phyloP scores from a whole-genome alignment of 2,797 vertebrate genomes.

The Acipenser ruthenus region DNA sequence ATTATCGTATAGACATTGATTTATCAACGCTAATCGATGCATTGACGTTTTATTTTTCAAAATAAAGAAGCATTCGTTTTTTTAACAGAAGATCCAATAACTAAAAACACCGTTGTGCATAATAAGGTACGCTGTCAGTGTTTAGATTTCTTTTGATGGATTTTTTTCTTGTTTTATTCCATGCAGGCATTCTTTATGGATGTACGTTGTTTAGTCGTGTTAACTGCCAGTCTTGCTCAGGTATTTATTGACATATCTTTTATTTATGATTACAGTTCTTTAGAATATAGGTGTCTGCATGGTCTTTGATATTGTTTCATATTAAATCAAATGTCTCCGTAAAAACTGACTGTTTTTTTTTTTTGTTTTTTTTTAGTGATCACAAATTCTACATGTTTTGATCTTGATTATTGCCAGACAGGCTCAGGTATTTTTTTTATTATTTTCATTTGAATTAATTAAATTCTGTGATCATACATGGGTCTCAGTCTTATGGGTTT shows the following conservation, averaged over 20 bases:
- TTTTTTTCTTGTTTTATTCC: neutral
- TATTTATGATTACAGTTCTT: neutral
- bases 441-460: neutral
- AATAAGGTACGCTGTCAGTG: no score
- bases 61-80: no score
- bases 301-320: neutral
- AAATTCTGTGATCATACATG: no score
- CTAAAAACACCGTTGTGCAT: no score
- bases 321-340: neutral
- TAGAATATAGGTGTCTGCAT: no score
- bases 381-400: conserved; percentile 3
- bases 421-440: conserved; percentile 37
- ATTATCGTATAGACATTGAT: no score
- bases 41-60: no score
- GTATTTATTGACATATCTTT: conserved; percentile 6
- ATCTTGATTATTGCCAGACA: conserved; percentile 32
- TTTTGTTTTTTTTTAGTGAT: conserved; percentile 30
- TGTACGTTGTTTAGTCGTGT: conserved; percentile 3
- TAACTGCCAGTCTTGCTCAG: neutral
- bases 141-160: neutral
- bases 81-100: no score
- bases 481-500: no score
- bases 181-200: conserved; percentile 8
- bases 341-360: neutral
- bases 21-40: no score